Evolutionary conservation across 2,113 vertebrate species (phyloP).

Genomic region (Nothocercus nigrocapillus): DNA sequence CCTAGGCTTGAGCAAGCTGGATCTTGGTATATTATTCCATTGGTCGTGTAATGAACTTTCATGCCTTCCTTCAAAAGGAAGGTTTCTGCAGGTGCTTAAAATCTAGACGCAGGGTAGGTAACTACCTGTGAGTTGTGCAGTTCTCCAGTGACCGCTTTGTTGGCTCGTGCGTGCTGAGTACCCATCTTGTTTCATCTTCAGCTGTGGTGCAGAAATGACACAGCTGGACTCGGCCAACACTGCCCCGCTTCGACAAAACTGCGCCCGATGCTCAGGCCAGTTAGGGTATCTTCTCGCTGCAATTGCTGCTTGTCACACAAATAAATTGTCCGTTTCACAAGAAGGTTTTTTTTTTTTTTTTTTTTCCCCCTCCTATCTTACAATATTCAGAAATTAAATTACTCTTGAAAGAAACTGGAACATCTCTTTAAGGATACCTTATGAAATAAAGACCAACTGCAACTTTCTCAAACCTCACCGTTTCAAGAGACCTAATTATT

Average conservation of each 20-base stretch:
- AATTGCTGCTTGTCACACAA: not conserved
- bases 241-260: not conserved
- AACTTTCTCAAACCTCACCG: not conserved
- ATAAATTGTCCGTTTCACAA: not conserved
- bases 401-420: not conserved
- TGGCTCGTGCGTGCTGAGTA: accelerated
- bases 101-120: not conserved
- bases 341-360: not conserved
- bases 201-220: not conserved
- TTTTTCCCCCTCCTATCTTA: not conserved
- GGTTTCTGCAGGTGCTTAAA: not conserved
- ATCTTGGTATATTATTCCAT: not conserved
- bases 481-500: not conserved
- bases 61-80: not conserved
- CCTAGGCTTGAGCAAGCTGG: not conserved
- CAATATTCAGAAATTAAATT: not conserved
- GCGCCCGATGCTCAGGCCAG: not conserved
- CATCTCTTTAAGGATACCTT: not conserved
- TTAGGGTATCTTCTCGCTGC: not conserved
- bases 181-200: not conserved
- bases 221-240: not conserved
- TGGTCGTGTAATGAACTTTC: not conserved
- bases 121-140: not conserved
- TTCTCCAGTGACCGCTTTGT: not conserved
- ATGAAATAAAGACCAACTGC: not conserved